These are phyloP conservation scores for Mormyrops attenuatus DNA, from an alignment of 2,797 vertebrate genomes.

Conservation along the genomic window DNA sequence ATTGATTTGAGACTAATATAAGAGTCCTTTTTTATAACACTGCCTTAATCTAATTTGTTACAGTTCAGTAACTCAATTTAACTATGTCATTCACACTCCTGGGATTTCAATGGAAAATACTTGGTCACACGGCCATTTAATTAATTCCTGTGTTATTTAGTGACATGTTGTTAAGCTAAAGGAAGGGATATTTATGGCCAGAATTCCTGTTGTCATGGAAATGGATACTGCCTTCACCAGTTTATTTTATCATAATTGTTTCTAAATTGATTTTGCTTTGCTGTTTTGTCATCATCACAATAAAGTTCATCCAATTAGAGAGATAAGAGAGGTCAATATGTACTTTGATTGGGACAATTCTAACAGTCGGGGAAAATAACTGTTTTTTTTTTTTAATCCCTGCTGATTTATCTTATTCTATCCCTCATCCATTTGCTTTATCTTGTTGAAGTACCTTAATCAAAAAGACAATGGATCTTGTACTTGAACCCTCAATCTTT, in stretches of 20 bases:
- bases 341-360: not conserved
- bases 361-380: not conserved
- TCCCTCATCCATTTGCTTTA: not conserved
- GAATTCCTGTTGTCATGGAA: not conserved
- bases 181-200: not conserved
- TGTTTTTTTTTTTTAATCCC: not conserved
- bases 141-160: not conserved
- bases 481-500: not conserved
- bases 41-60: not conserved
- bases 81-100: not conserved
- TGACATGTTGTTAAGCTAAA: not conserved
- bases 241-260: not conserved
- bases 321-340: not conserved
- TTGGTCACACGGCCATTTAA: not conserved
- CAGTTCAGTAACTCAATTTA: not conserved
- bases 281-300: not conserved
- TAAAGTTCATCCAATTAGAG: not conserved
- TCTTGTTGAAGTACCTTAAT: not conserved
- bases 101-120: not conserved
- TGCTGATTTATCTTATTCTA: not conserved
- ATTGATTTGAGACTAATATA: not conserved
- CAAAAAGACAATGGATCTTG: constrained; percentile 14
- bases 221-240: not conserved
- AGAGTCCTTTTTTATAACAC: not conserved
- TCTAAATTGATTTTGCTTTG: not conserved